phyloP scores from a whole-genome alignment of 1,140 invertebrate species.

The Samia ricini region DNA sequence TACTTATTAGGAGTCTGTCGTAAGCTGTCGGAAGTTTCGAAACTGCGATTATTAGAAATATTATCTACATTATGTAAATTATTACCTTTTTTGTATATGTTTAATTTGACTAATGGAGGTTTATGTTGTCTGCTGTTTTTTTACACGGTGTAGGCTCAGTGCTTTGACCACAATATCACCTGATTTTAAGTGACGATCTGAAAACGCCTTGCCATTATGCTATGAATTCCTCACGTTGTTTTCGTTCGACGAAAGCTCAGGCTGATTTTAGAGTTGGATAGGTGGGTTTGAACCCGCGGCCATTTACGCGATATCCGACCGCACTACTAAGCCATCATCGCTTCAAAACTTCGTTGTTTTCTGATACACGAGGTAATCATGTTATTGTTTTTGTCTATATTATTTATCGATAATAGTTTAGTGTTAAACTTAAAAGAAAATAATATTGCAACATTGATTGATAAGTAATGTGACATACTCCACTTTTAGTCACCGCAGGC shows the following conservation, averaged over 20 bases:
- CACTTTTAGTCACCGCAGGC: slow-evolving; percentile 34
- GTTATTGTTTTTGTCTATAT: neutral
- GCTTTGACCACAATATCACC: no score
- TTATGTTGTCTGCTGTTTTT: no score
- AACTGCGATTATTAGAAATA: slow-evolving; percentile 41
- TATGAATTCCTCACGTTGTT: no score
- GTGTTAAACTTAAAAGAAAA: neutral
- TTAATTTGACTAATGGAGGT: slow-evolving; percentile 34
- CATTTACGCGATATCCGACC: no score
- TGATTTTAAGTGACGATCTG: no score
- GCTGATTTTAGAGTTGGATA: no score
- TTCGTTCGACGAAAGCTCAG: no score
- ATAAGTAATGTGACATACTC: slow-evolving; percentile 63
- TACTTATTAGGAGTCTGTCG: slow-evolving; percentile 52
- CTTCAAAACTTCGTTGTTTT: slow-evolving; percentile 7
- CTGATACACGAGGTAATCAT: neutral
- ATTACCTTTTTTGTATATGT: slow-evolving; percentile 31
- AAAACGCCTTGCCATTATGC: neutral
- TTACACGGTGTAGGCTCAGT: no score
- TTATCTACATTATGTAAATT: slow-evolving; percentile 50
- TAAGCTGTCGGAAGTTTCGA: slow-evolving; percentile 66
- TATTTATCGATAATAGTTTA: neutral
- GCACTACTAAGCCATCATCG: no score
- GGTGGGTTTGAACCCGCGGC: no score
- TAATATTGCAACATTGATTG: slow-evolving; percentile 30